Base-by-base conservation (phyloP, 2,888 invertebrate species). In the Dryadula phaetusa region DNA sequence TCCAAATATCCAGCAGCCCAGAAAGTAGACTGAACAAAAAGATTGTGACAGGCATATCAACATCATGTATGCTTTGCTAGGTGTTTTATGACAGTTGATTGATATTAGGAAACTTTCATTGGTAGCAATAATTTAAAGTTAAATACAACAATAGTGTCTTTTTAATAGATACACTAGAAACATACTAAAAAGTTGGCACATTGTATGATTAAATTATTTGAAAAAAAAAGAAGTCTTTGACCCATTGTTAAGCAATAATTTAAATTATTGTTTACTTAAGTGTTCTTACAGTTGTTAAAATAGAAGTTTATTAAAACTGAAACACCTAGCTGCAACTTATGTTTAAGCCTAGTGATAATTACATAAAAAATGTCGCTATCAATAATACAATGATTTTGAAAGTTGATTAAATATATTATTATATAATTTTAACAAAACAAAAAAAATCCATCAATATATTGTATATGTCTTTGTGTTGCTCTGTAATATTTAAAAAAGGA, bases 1-100 rank as follows among this genome's bases (percentile, higher is more conserved):
- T 67, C 93, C 93, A 52, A 93, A 96, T 74, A 98, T 98, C 81
- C 97, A 98, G 79, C 98, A 98, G 78, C 98, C 98, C 68, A 94
- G 97, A 83, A 98, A 98, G 93, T 97, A 95, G 94, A 92, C 72
- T 54, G 64, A 25, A 52, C 58, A 46, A 28, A 40, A 3, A 22
- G 7, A n/a, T 62, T 69, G 44, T 54, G 56, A 69, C 62, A 70
- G 71, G 74, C 77, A 74, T 76, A 78, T 76, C 76, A 75, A 73
- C 67, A 74, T 74, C 64, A 53, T 61, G 54, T 49, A 16, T 22
- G 42, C 60, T 63, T 63, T 62, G 71, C 71, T 66, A 66, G 72
- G 70, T 74, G 72, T 69, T 70, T 52, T 18, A 40, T 64, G 6
- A 22, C 62, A 16, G n/a, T 52, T 28, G 3, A 16, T 52, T 28